Evolutionary conservation across 1,140 invertebrate genomes (phyloP).

Genomic region (Cherax destructor): DNA sequence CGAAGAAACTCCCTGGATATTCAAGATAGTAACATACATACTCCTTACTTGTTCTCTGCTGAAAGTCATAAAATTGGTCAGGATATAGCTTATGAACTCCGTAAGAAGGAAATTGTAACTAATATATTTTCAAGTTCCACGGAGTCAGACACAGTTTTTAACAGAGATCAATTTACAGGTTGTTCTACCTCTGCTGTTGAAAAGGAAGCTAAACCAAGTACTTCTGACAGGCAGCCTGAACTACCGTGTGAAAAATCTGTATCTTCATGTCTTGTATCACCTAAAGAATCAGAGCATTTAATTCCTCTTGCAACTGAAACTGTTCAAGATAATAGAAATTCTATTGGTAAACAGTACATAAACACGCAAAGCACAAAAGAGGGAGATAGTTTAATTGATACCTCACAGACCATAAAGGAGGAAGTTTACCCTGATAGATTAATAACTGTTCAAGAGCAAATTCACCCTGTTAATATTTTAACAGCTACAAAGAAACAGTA

Average conservation of each 20-base stretch:
- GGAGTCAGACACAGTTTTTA: neutral
- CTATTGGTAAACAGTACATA: neutral
- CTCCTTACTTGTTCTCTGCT: too few relatives aligned
- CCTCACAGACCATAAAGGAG: neutral
- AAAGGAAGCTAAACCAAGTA: neutral
- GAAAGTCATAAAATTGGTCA: neutral
- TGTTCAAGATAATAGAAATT: neutral
- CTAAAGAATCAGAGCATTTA: neutral
- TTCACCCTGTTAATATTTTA: neutral
- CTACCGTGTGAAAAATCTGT: neutral
- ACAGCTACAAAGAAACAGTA: neutral
- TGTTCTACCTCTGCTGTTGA: neutral
- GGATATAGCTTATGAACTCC: neutral
- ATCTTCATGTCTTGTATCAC: too few relatives aligned
- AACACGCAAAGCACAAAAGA: neutral
- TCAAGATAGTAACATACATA: too few relatives aligned
- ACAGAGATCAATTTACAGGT: too few relatives aligned
- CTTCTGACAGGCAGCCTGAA: neutral
- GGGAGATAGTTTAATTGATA: neutral
- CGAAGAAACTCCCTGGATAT: neutral
- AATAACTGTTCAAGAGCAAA: neutral
- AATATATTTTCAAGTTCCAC: neutral
- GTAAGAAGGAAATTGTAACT: neutral
- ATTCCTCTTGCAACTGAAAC: neutral
- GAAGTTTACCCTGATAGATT: neutral